phyloP scores from a whole-genome alignment of 2,113 vertebrate genomes.

The Lichenostomus cassidix region DNA sequence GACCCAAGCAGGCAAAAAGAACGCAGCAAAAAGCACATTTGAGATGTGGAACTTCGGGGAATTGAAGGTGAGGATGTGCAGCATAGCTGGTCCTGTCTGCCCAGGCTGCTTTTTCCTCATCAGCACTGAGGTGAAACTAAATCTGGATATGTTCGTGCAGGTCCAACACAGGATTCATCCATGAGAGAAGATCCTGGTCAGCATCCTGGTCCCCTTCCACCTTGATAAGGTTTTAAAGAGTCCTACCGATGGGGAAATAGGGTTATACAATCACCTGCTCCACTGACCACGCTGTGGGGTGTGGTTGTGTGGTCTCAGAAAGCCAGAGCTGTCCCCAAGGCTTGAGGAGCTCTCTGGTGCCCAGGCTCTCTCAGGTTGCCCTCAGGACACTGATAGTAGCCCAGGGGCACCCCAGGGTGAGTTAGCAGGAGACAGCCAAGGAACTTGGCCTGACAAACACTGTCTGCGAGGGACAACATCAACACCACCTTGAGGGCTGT shows the following conservation, averaged over 20 bases:
- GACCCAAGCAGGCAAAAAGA: neutral
- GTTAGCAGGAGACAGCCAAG: neutral
- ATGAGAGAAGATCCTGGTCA: neutral
- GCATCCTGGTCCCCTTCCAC: neutral
- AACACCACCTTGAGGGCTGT: neutral
- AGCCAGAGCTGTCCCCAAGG: neutral
- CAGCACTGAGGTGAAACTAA: neutral
- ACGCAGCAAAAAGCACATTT: neutral
- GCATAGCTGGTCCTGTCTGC: accelerated
- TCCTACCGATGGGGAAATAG: neutral
- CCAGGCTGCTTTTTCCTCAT: neutral
- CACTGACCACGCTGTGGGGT: accelerated
- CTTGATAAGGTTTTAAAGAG: neutral
- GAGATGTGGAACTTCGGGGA: neutral
- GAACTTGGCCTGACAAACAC: neutral
- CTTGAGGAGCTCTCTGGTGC: neutral
- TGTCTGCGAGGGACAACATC: neutral
- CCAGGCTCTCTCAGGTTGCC: too few species aligned
- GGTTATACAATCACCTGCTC: neutral
- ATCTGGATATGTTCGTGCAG: neutral
- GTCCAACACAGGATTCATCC: accelerated
- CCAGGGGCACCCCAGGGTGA: neutral
- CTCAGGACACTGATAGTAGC: too few species aligned
- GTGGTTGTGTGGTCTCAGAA: neutral
- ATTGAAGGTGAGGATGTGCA: neutral